Evolutionary conservation across 2,113 vertebrate species (phyloP).

Genomic region (Xiphophorus couchianus): DNA sequence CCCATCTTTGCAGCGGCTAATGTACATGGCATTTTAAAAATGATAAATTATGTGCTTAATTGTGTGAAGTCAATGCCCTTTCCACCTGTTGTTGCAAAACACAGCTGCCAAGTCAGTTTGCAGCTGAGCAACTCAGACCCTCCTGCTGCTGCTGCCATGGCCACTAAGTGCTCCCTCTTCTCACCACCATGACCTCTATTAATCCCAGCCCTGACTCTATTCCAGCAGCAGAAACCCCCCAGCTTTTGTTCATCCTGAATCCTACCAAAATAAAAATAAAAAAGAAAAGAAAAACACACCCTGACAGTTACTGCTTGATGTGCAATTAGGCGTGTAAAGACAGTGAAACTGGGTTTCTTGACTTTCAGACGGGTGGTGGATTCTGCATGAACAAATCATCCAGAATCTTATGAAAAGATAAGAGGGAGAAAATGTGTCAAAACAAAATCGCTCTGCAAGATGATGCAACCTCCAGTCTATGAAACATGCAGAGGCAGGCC

Average conservation of each 20-base stretch:
- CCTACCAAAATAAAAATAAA: constrained; percentile 12
- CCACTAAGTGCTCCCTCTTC: constrained; percentile 29
- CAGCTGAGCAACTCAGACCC: constrained; percentile 40
- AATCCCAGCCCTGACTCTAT: constrained; percentile 41
- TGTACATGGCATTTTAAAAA: constrained; percentile 63
- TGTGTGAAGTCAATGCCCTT: constrained; percentile 58
- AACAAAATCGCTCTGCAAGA: constrained; percentile 13
- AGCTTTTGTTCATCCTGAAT: constrained; percentile 41
- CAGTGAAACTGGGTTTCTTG: constrained; percentile 38
- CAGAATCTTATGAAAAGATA: constrained; percentile 9
- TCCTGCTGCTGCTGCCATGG: constrained; percentile 9
- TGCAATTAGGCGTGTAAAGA: constrained; percentile 62
- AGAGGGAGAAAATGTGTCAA: constrained; percentile 23
- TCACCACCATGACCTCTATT: constrained; percentile 45
- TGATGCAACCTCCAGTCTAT: neutral
- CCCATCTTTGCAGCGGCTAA: constrained; percentile 43
- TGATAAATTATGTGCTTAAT: constrained; percentile 72
- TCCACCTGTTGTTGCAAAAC: constrained; percentile 67
- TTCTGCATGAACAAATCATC: constrained; percentile 13
- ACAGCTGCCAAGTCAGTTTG: constrained; percentile 58
- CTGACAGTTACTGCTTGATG: constrained; percentile 47
- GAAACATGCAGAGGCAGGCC: constrained; percentile 39
- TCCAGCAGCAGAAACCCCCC: constrained; percentile 42
- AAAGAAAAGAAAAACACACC: constrained; percentile 8
- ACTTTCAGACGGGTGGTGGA: constrained; percentile 31